Evolutionary conservation across 2,113 vertebrate genomes (phyloP).

Genomic region (Corythoichthys intestinalis): DNA sequence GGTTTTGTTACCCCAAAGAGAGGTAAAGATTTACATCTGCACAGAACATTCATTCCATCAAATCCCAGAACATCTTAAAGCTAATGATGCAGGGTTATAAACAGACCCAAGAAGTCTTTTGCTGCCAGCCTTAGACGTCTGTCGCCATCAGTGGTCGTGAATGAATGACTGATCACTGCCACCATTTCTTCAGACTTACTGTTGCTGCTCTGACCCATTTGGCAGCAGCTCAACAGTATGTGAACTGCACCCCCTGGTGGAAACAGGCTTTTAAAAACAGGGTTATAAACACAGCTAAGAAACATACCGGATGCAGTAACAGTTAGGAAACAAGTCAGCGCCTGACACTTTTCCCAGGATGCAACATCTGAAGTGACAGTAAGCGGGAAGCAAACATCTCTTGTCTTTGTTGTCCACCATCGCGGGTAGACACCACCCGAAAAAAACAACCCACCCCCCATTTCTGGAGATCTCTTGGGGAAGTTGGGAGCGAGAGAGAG

Average conservation of each 20-base stretch:
- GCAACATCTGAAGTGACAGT: conserved; percentile 21
- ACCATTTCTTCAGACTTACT: background rate
- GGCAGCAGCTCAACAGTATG: background rate
- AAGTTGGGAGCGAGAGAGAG: conserved; percentile 12
- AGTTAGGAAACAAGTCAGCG: background rate
- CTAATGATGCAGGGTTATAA: no score
- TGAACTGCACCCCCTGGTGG: background rate
- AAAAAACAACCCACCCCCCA: conserved; percentile 3
- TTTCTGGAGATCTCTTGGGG: conserved; percentile 29
- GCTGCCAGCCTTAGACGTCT: no score
- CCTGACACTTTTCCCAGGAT: conserved; percentile 9
- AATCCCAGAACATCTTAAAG: background rate
- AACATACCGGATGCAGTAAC: background rate
- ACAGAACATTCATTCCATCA: no score
- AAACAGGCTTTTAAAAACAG: background rate
- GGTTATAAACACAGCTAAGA: background rate
- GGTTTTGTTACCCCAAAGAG: no score
- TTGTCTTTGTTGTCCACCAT: conserved; percentile 52
- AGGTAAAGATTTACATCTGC: no score
- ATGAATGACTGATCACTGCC: background rate
- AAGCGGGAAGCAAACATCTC: conserved; percentile 29
- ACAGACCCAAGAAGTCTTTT: no score
- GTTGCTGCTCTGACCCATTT: background rate
- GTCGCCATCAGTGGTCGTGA: no score
- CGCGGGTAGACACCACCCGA: conserved; percentile 29